Percentiles rank a stretch among this genome's conserved stretches.
These are phyloP conservation scores for Volucella bombylans DNA, from an alignment of 2,888 invertebrate genomes.

Conservation along the genomic window DNA sequence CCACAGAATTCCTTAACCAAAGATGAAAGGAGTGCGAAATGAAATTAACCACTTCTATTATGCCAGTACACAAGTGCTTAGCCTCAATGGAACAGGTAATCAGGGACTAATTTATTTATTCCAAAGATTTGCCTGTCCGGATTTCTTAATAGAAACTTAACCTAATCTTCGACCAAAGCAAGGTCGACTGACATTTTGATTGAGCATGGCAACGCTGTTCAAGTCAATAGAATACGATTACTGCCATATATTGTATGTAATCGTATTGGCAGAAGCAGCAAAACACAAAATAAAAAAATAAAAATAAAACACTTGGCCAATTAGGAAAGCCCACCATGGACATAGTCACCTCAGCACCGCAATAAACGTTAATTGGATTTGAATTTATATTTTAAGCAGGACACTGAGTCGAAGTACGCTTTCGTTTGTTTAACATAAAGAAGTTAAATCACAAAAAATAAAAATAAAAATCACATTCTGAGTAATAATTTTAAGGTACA, in stretches of 20 bases:
- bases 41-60: slow-evolving; percentile 44
- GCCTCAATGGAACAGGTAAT: slow-evolving; percentile 24
- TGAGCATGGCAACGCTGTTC: neutral
- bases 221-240: neutral
- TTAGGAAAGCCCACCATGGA: slow-evolving; percentile 21
- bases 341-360: too few relatives aligned
- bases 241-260: neutral
- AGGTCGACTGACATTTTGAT: slow-evolving; percentile 33
- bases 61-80: slow-evolving; percentile 10
- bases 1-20: slow-evolving; percentile 54
- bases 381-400: slow-evolving; percentile 18
- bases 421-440: slow-evolving; percentile 29
- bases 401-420: neutral
- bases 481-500: slow-evolving; percentile 41
- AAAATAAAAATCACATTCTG: neutral
- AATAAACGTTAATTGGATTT: slow-evolving; percentile 63
- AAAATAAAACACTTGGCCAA: slow-evolving; percentile 30
- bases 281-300: too few relatives aligned
- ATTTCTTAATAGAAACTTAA: slow-evolving; percentile 44
- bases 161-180: neutral
- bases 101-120: slow-evolving; percentile 51
- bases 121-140: slow-evolving; percentile 26
- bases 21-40: slow-evolving; percentile 60
- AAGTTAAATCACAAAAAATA: slow-evolving; percentile 20
- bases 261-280: neutral